phyloP scores from a whole-genome alignment of 2,113 vertebrate genomes.

The Gobio gobio region DNA sequence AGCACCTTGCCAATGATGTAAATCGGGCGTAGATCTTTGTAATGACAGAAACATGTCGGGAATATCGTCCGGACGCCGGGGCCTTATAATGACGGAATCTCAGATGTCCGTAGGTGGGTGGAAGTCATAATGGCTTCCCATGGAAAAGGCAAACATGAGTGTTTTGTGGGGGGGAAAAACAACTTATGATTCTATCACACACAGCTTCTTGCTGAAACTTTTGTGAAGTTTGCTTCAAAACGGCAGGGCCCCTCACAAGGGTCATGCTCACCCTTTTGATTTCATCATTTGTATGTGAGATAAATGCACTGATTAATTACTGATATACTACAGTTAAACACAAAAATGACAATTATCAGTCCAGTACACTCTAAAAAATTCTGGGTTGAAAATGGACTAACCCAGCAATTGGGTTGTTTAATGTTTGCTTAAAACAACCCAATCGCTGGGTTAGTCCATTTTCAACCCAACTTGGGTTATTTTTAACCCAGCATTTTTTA shows the following conservation, averaged over 20 bases:
- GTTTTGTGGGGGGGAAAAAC: not conserved
- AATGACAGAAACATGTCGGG: slow-evolving; percentile 33
- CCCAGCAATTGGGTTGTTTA: too few relatives aligned
- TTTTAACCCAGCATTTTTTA: too few relatives aligned
- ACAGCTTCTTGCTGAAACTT: not conserved
- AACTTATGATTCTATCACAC: not conserved
- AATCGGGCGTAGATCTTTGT: slow-evolving; percentile 49
- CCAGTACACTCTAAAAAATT: not conserved
- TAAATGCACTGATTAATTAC: not conserved
- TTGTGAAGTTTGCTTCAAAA: slow-evolving; percentile 12
- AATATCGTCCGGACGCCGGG: slow-evolving; percentile 6
- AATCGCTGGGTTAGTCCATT: too few relatives aligned
- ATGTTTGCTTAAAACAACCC: too few relatives aligned
- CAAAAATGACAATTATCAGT: not conserved
- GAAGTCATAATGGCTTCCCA: slow-evolving; percentile 18
- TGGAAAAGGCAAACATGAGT: slow-evolving; percentile 24
- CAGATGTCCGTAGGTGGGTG: slow-evolving; percentile 26
- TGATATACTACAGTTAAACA: not conserved
- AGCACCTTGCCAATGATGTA: slow-evolving; percentile 39
- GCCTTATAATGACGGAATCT: slow-evolving; percentile 24
- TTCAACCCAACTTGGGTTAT: too few relatives aligned
- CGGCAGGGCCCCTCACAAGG: not conserved
- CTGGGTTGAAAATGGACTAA: too few relatives aligned
- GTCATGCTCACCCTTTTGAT: not conserved
- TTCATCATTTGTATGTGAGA: not conserved